Conservation (phyloP, 92 coral and sea anemone genomes). For the Zoanthus sansibaricus region DNA sequence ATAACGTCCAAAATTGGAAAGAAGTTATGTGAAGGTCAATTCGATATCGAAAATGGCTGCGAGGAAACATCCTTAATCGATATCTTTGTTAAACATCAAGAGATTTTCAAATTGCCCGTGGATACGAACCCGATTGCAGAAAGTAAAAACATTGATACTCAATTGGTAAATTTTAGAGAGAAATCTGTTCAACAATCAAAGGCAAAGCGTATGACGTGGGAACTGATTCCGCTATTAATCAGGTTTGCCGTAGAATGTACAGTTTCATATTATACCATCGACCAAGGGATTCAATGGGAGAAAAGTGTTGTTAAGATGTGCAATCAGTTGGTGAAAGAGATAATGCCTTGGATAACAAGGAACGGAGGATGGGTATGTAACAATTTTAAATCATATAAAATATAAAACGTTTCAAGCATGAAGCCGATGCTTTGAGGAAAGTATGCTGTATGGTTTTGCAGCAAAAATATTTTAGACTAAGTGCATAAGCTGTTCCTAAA, state of each 20-base stretch:
- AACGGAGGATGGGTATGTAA: too few relatives aligned
- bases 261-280: background rate
- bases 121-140: background rate
- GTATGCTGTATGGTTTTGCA: too few relatives aligned
- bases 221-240: background rate
- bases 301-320: background rate
- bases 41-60: too few relatives aligned
- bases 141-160: too few relatives aligned
- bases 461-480: too few relatives aligned
- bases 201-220: constrained; percentile 11
- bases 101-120: background rate
- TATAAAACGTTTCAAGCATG: too few relatives aligned
- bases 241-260: constrained; percentile 22
- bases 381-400: background rate
- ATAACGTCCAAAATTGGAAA: background rate
- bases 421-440: too few relatives aligned
- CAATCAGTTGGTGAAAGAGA: background rate
- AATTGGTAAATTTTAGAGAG: background rate
- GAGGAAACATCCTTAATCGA: too few relatives aligned
- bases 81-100: background rate
- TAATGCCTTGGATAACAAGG: too few relatives aligned
- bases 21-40: too few relatives aligned
- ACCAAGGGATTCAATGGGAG: background rate
- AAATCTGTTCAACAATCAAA: background rate
- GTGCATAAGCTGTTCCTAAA: too few relatives aligned